Evolutionary conservation across 2,888 invertebrate genomes (phyloP).

Genomic region (Hypolimnas misippus): DNA sequence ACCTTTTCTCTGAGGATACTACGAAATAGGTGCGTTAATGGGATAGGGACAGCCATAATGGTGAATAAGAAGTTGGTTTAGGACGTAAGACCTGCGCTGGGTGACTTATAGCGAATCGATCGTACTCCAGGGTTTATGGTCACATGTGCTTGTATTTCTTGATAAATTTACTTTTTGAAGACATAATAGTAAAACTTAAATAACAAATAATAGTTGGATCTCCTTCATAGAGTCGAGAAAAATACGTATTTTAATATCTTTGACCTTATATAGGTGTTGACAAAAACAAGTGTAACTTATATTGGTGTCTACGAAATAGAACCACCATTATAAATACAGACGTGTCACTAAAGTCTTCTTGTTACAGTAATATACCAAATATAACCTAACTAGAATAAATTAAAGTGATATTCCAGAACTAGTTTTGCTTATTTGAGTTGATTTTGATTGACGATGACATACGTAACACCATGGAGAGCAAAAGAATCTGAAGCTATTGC

Average conservation of each 20-base stretch:
- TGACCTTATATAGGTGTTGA: too few relatives aligned
- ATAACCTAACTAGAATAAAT: too few relatives aligned
- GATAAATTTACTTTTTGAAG: neutral
- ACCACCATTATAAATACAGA: too few relatives aligned
- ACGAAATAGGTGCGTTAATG: constrained; percentile 29
- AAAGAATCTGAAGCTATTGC: too few relatives aligned
- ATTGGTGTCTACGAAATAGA: too few relatives aligned
- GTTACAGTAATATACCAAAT: too few relatives aligned
- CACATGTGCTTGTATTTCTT: constrained; percentile 10
- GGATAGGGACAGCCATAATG: constrained; percentile 35
- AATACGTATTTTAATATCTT: neutral
- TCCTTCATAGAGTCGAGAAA: neutral
- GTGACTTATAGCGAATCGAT: constrained; percentile 28
- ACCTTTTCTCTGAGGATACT: constrained; percentile 25
- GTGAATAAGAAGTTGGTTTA: constrained; percentile 33
- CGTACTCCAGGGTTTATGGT: constrained; percentile 7
- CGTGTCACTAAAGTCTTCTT: too few relatives aligned
- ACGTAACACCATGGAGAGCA: too few relatives aligned
- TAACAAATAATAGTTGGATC: neutral
- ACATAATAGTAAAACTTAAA: neutral
- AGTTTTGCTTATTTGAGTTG: too few relatives aligned
- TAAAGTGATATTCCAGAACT: too few relatives aligned
- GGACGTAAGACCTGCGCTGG: constrained; percentile 19
- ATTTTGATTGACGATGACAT: too few relatives aligned
- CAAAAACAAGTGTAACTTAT: too few relatives aligned